phyloP scores from a whole-genome alignment of 2,113 vertebrate genomes.

The Illadopsis cleaveri region DNA sequence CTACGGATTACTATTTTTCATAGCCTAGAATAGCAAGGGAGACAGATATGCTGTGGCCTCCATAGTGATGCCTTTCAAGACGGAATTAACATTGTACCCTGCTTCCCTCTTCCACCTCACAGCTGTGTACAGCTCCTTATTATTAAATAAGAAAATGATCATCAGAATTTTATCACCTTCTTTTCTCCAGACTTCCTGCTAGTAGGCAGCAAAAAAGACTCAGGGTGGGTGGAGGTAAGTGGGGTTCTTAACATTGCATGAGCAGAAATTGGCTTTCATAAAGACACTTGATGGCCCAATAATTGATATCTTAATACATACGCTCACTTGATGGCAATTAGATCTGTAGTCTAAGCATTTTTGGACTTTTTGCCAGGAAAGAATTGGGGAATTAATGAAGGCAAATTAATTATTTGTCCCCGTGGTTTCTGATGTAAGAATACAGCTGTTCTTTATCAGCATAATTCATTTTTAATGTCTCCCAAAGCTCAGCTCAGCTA shows the following conservation, averaged over 20 bases:
- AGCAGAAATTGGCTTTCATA: neutral
- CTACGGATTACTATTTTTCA: neutral
- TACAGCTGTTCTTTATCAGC: slow-evolving; percentile 49
- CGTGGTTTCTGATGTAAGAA: slow-evolving; percentile 23
- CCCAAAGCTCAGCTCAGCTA: slow-evolving; percentile 27
- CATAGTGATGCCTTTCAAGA: neutral
- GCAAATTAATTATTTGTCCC: slow-evolving; percentile 58
- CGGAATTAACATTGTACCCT: neutral
- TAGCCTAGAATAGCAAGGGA: neutral
- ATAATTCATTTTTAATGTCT: slow-evolving; percentile 38
- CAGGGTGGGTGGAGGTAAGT: neutral
- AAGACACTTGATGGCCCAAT: neutral
- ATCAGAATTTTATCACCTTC: neutral
- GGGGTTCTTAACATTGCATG: neutral
- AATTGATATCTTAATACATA: neutral
- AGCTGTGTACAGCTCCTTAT: neutral
- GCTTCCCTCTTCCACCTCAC: neutral
- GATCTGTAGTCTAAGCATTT: slow-evolving; percentile 1
- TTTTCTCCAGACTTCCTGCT: neutral
- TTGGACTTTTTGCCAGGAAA: slow-evolving; percentile 26
- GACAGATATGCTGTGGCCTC: neutral
- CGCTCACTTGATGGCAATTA: neutral
- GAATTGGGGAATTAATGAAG: slow-evolving; percentile 27
- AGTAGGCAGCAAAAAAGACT: neutral
- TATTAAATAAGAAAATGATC: neutral